A percentile compares a stretch with the other conserved stretches of the same genome.
Evolutionary conservation across 2,888 invertebrate genomes (phyloP).

Genomic region (Polydrusus pterygomalis): DNA sequence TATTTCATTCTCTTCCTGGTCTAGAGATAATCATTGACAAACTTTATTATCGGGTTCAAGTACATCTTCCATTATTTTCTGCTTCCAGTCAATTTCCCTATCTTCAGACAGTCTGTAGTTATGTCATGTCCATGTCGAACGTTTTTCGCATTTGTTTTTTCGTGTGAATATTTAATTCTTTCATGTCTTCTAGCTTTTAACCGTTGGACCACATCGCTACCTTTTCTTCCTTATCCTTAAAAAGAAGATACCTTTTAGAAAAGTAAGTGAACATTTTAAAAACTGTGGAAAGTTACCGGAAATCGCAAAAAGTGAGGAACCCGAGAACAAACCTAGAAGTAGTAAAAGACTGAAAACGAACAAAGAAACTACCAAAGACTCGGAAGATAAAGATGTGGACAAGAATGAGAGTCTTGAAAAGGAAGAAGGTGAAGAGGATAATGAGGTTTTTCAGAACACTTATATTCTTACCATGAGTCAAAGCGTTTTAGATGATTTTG

Average conservation of each 20-base stretch:
- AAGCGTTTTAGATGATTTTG: conserved; percentile 61
- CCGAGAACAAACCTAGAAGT: conserved; percentile 17
- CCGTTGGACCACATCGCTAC: conserved; percentile 79
- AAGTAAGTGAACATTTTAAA: conserved; percentile 74
- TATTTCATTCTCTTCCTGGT: too few relatives aligned
- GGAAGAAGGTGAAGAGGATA: conserved; percentile 73
- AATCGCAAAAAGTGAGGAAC: conserved; percentile 63
- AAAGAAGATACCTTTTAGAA: conserved; percentile 76
- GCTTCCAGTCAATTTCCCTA: too few relatives aligned
- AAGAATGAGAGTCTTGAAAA: conserved; percentile 54
- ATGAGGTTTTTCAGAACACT: conserved; percentile 75
- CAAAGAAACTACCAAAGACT: conserved; percentile 53
- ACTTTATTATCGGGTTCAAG: too few relatives aligned
- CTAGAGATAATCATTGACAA: too few relatives aligned
- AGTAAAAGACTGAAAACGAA: conserved; percentile 46
- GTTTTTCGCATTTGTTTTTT: too few relatives aligned
- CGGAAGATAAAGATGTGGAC: conserved; percentile 53
- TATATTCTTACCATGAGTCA: conserved; percentile 84
- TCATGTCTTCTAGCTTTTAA: conserved; percentile 77
- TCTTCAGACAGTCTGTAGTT: too few relatives aligned
- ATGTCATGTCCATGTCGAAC: too few relatives aligned
- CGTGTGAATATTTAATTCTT: too few relatives aligned
- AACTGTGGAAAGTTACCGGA: conserved; percentile 63
- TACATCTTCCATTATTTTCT: too few relatives aligned
- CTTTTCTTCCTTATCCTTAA: conserved; percentile 78